phyloP scores from a whole-genome alignment of 2,113 vertebrate genomes.

The Electrona antarctica region DNA sequence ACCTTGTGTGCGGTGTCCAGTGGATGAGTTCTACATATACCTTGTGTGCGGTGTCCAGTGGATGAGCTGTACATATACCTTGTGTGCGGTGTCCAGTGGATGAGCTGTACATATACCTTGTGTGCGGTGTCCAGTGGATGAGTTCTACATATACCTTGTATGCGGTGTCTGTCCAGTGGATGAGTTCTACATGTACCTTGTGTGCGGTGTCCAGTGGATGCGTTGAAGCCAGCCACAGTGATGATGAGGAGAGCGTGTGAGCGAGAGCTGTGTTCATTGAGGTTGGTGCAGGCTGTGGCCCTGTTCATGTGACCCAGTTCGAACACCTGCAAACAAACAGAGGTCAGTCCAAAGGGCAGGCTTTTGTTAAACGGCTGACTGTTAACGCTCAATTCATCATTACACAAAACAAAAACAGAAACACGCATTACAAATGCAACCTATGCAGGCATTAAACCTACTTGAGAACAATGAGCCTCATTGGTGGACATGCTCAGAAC shows the following conservation, averaged over 20 bases:
- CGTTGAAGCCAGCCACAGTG: slow-evolving; percentile 84
- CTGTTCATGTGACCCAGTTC: slow-evolving; percentile 89
- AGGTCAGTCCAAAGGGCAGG: slow-evolving; percentile 1
- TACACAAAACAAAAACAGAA: slow-evolving; percentile 5
- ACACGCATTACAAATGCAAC: neutral
- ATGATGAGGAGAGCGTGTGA: slow-evolving; percentile 94
- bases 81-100: too few relatives aligned
- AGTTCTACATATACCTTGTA: neutral
- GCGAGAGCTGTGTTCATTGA: slow-evolving; percentile 94
- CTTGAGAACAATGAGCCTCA: neutral
- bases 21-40: too few relatives aligned
- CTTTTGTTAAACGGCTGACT: neutral
- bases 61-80: too few relatives aligned
- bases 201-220: slow-evolving; percentile 86
- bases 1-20: too few relatives aligned
- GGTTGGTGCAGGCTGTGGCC: slow-evolving; percentile 90
- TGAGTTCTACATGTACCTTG: slow-evolving; percentile 75
- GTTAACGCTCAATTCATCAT: neutral
- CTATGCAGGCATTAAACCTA: neutral
- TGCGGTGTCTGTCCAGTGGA: neutral
- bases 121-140: too few relatives aligned
- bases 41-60: too few relatives aligned
- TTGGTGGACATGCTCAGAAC: neutral
- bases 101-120: too few relatives aligned
- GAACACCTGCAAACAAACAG: slow-evolving; percentile 81